These are phyloP conservation scores for Globodera ellingtonae DNA, from an alignment of 1,140 invertebrate genomes.

Conservation along the genomic window DNA sequence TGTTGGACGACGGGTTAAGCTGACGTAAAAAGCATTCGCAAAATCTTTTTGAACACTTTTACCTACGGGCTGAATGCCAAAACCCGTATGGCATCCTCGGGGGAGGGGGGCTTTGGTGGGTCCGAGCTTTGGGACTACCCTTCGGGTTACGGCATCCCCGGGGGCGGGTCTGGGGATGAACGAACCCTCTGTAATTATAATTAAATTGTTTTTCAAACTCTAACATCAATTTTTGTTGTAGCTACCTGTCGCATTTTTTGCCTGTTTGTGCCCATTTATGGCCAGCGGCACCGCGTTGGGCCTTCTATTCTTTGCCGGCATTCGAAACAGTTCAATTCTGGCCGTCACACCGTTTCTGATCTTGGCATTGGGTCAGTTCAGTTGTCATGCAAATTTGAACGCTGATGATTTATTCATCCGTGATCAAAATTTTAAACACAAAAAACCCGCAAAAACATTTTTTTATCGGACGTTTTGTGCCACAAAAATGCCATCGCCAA, in stretches of 20 bases:
- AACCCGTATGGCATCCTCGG: no score
- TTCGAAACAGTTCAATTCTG: conserved; percentile 55
- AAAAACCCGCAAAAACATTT: no score
- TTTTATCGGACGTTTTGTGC: no score
- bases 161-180: no score
- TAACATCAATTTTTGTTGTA: conserved; percentile 12
- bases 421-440: neutral
- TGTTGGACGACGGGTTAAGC: neutral
- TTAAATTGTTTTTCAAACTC: neutral
- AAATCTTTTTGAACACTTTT: neutral
- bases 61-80: neutral
- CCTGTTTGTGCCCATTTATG: conserved; percentile 57
- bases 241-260: conserved; percentile 45
- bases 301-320: conserved; percentile 53
- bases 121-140: no score
- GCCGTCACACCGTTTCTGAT: conserved; percentile 60
- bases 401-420: neutral
- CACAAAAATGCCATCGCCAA: neutral
- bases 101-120: no score
- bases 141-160: no score
- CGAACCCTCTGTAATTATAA: neutral
- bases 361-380: conserved; percentile 51
- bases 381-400: neutral
- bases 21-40: neutral
- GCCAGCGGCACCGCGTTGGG: conserved; percentile 57